A percentile compares a stretch with the other conserved stretches of the same genome.
Conservation (phyloP, 2,113 vertebrate species). For the Otocyon megalotis region DNA sequence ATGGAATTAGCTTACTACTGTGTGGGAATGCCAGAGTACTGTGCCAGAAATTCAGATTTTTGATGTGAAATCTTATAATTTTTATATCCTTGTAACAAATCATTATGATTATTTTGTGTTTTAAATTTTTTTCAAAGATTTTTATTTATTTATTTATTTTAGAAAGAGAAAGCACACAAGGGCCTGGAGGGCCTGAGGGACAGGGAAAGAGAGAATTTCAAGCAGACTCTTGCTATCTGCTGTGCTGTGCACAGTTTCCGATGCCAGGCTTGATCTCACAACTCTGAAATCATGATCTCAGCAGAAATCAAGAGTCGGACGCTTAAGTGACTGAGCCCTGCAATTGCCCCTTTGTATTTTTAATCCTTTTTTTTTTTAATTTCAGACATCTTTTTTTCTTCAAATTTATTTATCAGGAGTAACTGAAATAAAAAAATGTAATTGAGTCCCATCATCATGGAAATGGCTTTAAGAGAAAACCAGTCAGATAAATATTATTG, state of each 20-base stretch:
- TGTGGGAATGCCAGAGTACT: fast-evolving
- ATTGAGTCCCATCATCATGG: no score
- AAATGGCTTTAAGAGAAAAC: no score
- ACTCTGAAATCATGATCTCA: neutral
- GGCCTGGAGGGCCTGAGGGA: neutral
- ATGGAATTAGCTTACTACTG: neutral
- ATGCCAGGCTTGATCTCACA: neutral
- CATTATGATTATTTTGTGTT: neutral
- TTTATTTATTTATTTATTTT: neutral
- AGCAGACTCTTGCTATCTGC: neutral
- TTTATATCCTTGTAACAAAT: neutral
- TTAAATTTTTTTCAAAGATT: neutral
- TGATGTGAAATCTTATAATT: neutral
- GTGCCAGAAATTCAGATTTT: conserved; percentile 29
- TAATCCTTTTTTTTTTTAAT: neutral
- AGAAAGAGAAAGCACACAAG: neutral
- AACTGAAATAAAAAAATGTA: no score
- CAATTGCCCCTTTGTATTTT: neutral
- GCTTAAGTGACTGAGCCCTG: neutral
- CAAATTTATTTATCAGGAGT: no score
- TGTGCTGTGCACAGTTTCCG: neutral
- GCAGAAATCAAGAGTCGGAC: neutral
- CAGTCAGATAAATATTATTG: no score
- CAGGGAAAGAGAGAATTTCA: neutral
- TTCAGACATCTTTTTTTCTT: no score